A percentile compares a stretch with the other conserved stretches of the same genome.
phyloP scores from a whole-genome alignment of 2,113 vertebrate genomes.

The Asarcornis scutulata region DNA sequence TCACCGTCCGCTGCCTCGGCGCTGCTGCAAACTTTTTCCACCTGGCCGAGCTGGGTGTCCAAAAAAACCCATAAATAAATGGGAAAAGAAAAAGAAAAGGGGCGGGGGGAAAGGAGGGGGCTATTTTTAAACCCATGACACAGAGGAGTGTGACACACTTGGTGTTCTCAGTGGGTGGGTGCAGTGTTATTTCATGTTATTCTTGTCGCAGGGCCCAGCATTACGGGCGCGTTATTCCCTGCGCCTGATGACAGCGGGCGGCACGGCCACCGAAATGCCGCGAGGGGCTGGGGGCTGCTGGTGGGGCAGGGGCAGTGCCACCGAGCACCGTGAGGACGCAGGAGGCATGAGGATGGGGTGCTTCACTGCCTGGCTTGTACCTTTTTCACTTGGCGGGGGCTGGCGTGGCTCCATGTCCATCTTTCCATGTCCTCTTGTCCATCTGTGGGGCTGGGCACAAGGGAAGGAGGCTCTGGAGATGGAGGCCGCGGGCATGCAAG shows the following conservation, averaged over 20 bases:
- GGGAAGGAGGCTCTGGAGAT: background rate
- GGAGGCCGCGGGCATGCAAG: accelerated
- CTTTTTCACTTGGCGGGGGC: background rate
- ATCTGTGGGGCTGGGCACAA: background rate
- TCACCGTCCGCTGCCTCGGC: background rate
- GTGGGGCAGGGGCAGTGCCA: background rate
- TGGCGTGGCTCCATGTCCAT: background rate
- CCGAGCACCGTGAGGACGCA: accelerated
- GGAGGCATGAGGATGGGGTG: background rate
- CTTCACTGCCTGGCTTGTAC: accelerated
- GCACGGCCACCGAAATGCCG: background rate
- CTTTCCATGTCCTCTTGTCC: accelerated
- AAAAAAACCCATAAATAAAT: slow-evolving; percentile 39
- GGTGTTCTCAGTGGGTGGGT: slow-evolving; percentile 80
- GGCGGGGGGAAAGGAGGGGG: background rate
- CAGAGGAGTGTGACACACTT: slow-evolving; percentile 76
- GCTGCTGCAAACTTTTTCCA: slow-evolving; percentile 73
- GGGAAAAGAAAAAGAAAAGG: background rate
- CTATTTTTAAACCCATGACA: slow-evolving; percentile 81
- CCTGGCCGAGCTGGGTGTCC: slow-evolving; percentile 53
- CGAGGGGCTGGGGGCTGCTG: background rate
- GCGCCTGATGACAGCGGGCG: background rate
- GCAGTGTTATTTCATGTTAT: slow-evolving; percentile 70
- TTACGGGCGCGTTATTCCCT: slow-evolving; percentile 35
- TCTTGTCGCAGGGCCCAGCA: slow-evolving; percentile 78